phyloP scores from a whole-genome alignment of 2,888 invertebrate species.

The Euphydryas editha region DNA sequence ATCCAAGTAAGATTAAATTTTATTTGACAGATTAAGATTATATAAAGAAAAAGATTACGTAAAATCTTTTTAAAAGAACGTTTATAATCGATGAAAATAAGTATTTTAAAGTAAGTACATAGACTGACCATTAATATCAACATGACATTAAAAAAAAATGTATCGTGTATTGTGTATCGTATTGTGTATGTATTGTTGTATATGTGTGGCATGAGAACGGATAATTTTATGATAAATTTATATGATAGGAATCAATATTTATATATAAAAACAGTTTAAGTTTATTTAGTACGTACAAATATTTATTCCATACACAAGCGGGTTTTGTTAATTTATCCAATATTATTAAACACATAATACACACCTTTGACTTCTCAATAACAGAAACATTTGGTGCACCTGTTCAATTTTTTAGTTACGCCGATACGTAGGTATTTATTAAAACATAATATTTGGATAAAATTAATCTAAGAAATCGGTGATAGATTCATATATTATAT shows the following conservation, averaged over 20 bases:
- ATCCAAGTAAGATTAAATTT: no score
- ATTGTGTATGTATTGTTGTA: no score
- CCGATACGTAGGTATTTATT: not conserved
- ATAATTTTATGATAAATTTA: not conserved
- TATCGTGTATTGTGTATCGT: no score
- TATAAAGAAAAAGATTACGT: no score
- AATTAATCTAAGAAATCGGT: no score
- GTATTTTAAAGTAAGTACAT: no score
- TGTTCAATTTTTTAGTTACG: not conserved
- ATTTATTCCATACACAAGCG: not conserved
- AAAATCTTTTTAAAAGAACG: no score
- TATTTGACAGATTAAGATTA: no score
- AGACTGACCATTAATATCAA: no score
- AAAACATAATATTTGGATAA: not conserved
- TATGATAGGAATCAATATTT: constrained; percentile 2
- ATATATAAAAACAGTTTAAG: not conserved
- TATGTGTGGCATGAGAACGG: not conserved
- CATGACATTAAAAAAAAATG: no score
- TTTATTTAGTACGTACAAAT: not conserved
- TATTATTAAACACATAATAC: constrained; percentile 7
- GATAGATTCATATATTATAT: no score
- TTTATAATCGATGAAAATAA: no score
- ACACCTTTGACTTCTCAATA: not conserved
- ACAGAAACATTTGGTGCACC: constrained; percentile 10
- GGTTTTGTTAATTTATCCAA: not conserved